Base-by-base conservation (phyloP, 2,888 invertebrate genomes). In the Bombylius major region DNA sequence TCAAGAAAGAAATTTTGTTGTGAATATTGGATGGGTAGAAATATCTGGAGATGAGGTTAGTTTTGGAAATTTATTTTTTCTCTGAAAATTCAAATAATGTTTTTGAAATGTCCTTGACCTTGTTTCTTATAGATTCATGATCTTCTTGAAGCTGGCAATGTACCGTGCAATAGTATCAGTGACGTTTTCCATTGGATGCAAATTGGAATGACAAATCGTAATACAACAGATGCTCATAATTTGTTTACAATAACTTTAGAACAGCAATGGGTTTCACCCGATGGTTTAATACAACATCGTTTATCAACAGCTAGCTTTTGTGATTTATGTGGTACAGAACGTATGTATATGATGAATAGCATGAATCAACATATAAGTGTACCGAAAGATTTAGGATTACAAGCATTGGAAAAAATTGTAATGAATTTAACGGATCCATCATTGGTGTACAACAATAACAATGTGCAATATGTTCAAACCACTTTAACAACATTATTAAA, bases 251-350 rank as follows among this genome's bases (percentile, higher is more conserved):
- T 87, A 1, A 84, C 85, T 47, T 75, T 87, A 62, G 85, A 87
- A 66, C 87, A 87, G 65, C 83, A 85, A 62, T 86, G 84, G 84
- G 77, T 84, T 6, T 79, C 79, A 5, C 78, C 81, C 33, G 83
- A 84, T 66, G 81, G 82, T 32, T 76, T 82, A 23, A 76, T 86
- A 4, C 84, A 86, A 64, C 85, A 86, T 66, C 79, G 82, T 62
- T 76, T 84, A 65, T 86, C 87, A 1, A 86, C 86, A 45, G 84
- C 85, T 1, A 85, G 85, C 67, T 87, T 87, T 69, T 82, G 84
- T 66, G 86, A 86, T 67, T 72, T 87, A 34, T 81, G 76, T 42
- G 77, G 78, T n/a, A 77, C 76, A 42, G 78, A 81, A 57, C 78
- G 79, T 58, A 70, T 77, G 51, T 67, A 75, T 51, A 67, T 76